Conservation (phyloP, 2,113 vertebrate genomes). For the Sinosuthora webbiana region DNA sequence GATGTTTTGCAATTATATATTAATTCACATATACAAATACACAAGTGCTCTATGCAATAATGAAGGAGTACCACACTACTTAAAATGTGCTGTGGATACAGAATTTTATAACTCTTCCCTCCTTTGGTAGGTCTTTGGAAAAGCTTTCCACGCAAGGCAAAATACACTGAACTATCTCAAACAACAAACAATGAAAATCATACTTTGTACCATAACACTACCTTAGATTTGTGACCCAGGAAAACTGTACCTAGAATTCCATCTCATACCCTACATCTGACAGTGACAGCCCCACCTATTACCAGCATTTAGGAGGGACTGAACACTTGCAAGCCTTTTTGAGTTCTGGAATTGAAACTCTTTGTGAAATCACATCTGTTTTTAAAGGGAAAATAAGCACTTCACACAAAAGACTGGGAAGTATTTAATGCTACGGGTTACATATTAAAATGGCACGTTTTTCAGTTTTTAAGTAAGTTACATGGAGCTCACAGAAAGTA, state of each 20-base stretch:
- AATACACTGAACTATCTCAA: neutral
- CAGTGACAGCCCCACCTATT: neutral
- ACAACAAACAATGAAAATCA: neutral
- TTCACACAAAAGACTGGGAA: neutral
- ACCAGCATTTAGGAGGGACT: neutral
- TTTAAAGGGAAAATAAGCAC: neutral
- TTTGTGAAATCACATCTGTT: neutral
- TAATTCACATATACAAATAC: neutral
- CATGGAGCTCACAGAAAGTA: neutral
- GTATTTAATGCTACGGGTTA: neutral
- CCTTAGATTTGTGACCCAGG: neutral
- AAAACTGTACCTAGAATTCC: neutral
- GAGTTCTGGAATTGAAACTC: neutral
- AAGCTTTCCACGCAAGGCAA: neutral
- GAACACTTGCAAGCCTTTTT: neutral
- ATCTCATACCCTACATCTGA: neutral
- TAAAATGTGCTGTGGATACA: neutral
- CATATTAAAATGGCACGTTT: neutral
- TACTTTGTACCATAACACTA: neutral
- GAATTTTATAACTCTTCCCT: neutral
- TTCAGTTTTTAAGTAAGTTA: neutral
- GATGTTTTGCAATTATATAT: neutral
- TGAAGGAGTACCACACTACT: neutral
- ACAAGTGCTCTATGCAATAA: neutral
- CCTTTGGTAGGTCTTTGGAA: neutral